Percentiles rank a stretch among this genome's conserved stretches.
Conservation (phyloP, 1,140 invertebrate genomes). For the Drosophila busckii region DNA sequence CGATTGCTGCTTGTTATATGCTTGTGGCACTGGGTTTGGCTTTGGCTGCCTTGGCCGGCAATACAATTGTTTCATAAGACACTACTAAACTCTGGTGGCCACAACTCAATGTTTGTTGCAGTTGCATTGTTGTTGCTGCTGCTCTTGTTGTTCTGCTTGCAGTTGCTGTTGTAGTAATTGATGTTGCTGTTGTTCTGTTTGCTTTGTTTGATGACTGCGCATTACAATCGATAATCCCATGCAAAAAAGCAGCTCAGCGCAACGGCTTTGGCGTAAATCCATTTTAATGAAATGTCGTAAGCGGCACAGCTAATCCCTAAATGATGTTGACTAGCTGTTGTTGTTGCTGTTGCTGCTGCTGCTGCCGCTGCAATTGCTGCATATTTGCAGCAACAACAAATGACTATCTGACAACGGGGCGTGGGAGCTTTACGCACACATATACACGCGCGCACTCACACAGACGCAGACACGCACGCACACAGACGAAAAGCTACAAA, state of each 20-base stretch:
- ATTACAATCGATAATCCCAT: constrained; percentile 74
- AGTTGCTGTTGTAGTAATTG: constrained; percentile 21
- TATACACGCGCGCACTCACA: neutral
- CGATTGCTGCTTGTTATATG: constrained; percentile 10
- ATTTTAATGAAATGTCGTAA: constrained; percentile 72
- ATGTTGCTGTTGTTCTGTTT: constrained; percentile 32
- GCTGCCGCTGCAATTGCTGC: constrained; percentile 21
- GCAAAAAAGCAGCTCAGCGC: constrained; percentile 69
- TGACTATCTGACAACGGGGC: constrained; percentile 26
- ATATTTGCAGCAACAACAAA: constrained; percentile 26
- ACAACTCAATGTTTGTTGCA: constrained; percentile 52
- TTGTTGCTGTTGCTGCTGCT: constrained; percentile 8
- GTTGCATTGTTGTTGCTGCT: constrained; percentile 14
- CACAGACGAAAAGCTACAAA: constrained; percentile 20
- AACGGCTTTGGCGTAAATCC: constrained; percentile 66
- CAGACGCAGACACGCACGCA: too few species aligned
- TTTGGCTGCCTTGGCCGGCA: constrained; percentile 41
- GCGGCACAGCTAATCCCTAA: constrained; percentile 46
- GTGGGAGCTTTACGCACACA: constrained; percentile 31
- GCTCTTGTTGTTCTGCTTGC: constrained; percentile 27
- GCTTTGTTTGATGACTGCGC: constrained; percentile 71
- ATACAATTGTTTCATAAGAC: constrained; percentile 74
- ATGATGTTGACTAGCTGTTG: constrained; percentile 40
- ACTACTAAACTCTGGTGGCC: constrained; percentile 24
- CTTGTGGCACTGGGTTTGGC: constrained; percentile 24